Base-by-base conservation (phyloP, 2,888 invertebrate genomes). In the Sarcophaga subvicina region DNA sequence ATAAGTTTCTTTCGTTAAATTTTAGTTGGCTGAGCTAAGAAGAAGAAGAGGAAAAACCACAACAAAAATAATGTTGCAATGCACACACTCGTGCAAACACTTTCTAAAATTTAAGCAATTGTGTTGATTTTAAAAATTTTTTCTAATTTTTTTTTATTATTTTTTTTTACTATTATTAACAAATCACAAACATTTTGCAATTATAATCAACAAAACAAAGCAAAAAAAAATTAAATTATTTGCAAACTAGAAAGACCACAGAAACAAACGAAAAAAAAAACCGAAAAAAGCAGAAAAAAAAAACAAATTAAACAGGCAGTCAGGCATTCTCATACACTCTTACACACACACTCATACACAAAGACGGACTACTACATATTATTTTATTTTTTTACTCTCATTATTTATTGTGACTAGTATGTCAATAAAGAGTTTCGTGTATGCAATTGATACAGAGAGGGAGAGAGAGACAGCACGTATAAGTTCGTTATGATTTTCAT, bases 81-180 rank as follows among this genome's bases (percentile, higher is more conserved):
- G 10, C 27, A 37, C 27, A 37, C 47, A 73, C 22, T 37, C n/a
- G 12, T 54, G 54, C 54, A 54, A 14, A 54, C 64, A 85, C 86
- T 76, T 75, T 83, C 83, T 70, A 83, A 86, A 77, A 79, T 20
- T 75, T 67, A 70, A 54, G 63, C 69, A 79, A 79, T 45, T 60
- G 83, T 80, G 45, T 66, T 45, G 4, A 47, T 59, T 76, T 70
- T 83, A 2, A 2, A 8, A 37, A 0, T 27, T 45, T 22, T 22
- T n/a, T 62, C 64, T 2, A n/a, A 22, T 54, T 67, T 54, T 67
- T 22, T 54, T 37, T 67, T 45, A 59, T 59, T 67, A 0, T 67
- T 22, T 37, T 59, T 71, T 76, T 47, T 12, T 14, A 14, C 5
- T 22, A 63, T 85, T 85, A n/a, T 60, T 67, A 73, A 69, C 67